Percentiles rank a stretch among this genome's conserved stretches.
Conservation (phyloP, 1,140 invertebrate species). For the Drosophila hydei region DNA sequence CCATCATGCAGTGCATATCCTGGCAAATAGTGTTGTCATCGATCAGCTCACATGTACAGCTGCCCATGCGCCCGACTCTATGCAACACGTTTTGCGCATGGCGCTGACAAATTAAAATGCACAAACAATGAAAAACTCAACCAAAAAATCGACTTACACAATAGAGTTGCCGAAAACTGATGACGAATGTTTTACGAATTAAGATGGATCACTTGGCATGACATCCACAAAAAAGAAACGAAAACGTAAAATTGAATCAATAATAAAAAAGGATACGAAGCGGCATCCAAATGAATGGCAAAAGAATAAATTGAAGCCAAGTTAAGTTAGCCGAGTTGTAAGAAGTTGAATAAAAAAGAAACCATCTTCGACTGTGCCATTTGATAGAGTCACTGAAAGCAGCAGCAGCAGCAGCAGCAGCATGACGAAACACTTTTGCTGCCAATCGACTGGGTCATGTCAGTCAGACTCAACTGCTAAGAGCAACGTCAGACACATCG, state of each 20-base stretch:
- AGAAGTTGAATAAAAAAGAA: constrained; percentile 29
- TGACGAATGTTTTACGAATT: constrained; percentile 81
- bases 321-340: constrained; percentile 12
- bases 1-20: constrained; percentile 46
- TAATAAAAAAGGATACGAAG: constrained; percentile 54
- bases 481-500: constrained; percentile 15
- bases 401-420: constrained; percentile 13
- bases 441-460: constrained; percentile 73
- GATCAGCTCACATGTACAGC: constrained; percentile 58
- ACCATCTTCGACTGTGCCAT: constrained; percentile 63
- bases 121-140: constrained; percentile 44
- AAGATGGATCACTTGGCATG: constrained; percentile 82
- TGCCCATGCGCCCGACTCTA: constrained; percentile 59
- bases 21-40: constrained; percentile 80
- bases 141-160: constrained; percentile 50
- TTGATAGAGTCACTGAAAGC: constrained; percentile 54
- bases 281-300: constrained; percentile 37
- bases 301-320: constrained; percentile 50
- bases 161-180: constrained; percentile 62
- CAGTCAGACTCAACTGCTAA: constrained; percentile 41
- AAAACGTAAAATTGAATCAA: constrained; percentile 28
- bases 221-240: constrained; percentile 55
- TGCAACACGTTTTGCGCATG: constrained; percentile 55
- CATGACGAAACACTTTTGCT: constrained; percentile 71
- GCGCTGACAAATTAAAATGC: constrained; percentile 82